Percentiles rank a stretch among this genome's conserved stretches.
phyloP scores from a whole-genome alignment of 2,113 vertebrate species.

The Rostratula benghalensis region DNA sequence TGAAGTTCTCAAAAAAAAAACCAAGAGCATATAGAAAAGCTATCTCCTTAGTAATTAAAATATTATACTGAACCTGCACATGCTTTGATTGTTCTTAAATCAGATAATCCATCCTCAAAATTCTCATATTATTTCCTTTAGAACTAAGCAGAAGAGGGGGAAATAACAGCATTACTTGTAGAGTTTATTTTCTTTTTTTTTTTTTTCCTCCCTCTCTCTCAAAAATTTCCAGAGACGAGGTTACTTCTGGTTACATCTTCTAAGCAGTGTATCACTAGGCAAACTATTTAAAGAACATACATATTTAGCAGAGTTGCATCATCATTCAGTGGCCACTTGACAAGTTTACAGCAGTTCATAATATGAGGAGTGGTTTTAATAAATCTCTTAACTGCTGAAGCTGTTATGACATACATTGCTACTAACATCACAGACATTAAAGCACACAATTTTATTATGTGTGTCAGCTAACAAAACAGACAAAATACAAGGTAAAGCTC shows the following conservation, averaged over 20 bases:
- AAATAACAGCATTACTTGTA: neutral
- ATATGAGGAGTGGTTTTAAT: slow-evolving; percentile 10
- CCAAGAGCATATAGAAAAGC: neutral
- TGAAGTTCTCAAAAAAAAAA: neutral
- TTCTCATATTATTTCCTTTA: neutral
- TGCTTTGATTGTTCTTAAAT: neutral
- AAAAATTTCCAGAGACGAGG: neutral
- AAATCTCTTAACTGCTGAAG: neutral
- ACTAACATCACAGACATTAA: neutral
- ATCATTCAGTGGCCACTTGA: slow-evolving; percentile 8
- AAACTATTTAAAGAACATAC: neutral
- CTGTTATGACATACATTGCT: neutral
- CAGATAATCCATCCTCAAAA: neutral
- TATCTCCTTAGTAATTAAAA: neutral
- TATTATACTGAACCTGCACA: neutral
- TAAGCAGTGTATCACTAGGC: neutral
- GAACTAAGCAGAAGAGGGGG: neutral
- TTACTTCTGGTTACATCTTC: neutral
- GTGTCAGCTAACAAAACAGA: slow-evolving; percentile 1
- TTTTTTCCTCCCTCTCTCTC: neutral
- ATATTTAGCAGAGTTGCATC: neutral
- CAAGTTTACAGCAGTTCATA: slow-evolving; percentile 9
- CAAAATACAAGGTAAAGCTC: slow-evolving; percentile 2
- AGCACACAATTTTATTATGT: neutral
- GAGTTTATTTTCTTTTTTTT: neutral